Conservation (phyloP, 2,113 vertebrate species). For the Hemiprocne comata region DNA sequence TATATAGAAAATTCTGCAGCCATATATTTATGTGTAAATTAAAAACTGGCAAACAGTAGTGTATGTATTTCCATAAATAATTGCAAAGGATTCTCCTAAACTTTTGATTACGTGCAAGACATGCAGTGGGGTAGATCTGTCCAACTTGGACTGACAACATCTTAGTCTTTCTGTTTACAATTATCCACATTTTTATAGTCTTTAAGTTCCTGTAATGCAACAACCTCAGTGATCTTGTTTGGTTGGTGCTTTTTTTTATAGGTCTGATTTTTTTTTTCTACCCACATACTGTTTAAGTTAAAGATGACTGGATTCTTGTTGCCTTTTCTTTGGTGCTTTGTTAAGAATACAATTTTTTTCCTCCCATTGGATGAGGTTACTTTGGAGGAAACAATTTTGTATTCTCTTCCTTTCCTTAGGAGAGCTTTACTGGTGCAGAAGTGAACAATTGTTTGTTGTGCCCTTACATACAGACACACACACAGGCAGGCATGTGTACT, state of each 20-base stretch:
- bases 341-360: neutral
- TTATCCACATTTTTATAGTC: neutral
- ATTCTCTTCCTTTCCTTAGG: conserved; percentile 9
- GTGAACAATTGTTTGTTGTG: conserved; percentile 15
- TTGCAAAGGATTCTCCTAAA: conserved; percentile 9
- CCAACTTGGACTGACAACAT: conserved; percentile 30
- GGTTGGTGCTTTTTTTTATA: conserved; percentile 57
- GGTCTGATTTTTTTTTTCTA: neutral
- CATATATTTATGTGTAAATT: conserved; percentile 42
- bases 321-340: conserved; percentile 64
- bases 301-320: conserved; percentile 51
- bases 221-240: conserved; percentile 26
- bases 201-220: conserved; percentile 1
- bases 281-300: conserved; percentile 27
- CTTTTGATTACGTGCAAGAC: neutral
- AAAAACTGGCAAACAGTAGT: conserved; percentile 2
- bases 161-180: conserved; percentile 50
- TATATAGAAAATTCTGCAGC: neutral
- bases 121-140: neutral
- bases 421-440: conserved; percentile 30
- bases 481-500: neutral
- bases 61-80: neutral
- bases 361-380: neutral
- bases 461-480: neutral
- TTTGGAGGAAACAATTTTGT: neutral